These are phyloP conservation scores for Brachyrhaphis roseni DNA, from an alignment of 2,797 vertebrate genomes.

Conservation along the genomic window DNA sequence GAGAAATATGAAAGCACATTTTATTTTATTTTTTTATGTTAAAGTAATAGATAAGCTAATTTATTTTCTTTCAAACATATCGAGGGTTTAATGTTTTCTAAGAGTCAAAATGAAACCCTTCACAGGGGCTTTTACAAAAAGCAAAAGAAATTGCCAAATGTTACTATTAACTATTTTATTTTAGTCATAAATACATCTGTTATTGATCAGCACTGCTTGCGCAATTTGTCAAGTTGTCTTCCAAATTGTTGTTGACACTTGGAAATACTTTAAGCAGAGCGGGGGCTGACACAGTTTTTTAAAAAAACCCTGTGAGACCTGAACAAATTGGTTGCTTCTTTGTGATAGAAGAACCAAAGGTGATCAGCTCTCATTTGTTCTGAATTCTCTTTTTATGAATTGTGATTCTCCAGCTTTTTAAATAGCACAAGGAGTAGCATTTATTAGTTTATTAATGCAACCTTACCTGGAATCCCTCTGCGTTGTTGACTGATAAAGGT, in stretches of 20 bases:
- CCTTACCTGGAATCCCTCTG: constrained; percentile 24
- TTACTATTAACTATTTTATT: neutral
- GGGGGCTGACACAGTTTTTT: neutral
- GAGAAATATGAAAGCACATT: neutral
- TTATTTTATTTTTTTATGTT: neutral
- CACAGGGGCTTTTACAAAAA: neutral
- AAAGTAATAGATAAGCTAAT: neutral
- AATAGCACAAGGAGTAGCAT: neutral
- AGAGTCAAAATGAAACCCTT: neutral
- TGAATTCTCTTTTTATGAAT: neutral
- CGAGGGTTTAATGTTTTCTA: neutral
- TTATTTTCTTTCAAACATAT: neutral
- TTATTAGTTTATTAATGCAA: constrained; percentile 8
- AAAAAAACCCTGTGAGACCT: neutral
- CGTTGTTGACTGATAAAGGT: constrained; percentile 11
- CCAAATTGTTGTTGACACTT: neutral
- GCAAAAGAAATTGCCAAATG: neutral
- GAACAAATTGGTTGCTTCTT: neutral
- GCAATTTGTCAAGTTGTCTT: neutral
- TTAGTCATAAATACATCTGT: neutral
- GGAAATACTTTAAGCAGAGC: neutral
- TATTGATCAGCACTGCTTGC: neutral
- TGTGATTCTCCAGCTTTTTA: neutral
- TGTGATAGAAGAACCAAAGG: neutral
- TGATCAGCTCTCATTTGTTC: neutral